Conservation (phyloP, 2,113 vertebrate species). For the Caloenas nicobarica region DNA sequence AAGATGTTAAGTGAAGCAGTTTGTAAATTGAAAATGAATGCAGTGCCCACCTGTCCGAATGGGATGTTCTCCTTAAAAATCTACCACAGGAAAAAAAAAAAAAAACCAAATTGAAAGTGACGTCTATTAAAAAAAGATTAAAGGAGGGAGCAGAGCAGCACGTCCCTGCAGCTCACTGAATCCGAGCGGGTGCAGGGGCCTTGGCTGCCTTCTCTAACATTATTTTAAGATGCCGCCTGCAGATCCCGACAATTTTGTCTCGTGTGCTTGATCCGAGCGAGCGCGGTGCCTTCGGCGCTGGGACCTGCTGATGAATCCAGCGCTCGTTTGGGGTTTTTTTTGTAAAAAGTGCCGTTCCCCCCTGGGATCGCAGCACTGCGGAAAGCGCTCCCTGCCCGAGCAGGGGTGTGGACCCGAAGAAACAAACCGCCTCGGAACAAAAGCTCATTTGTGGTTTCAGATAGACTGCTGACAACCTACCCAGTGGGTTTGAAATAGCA, state of each 20-base stretch:
- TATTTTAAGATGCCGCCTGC: neutral
- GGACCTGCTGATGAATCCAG: neutral
- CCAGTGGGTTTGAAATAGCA: neutral
- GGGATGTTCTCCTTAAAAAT: neutral
- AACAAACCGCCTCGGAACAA: neutral
- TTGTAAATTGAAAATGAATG: neutral
- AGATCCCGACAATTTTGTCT: neutral
- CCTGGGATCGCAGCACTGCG: accelerated
- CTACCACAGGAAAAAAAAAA: neutral
- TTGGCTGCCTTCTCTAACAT: neutral
- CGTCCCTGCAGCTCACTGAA: neutral
- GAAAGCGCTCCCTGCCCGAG: accelerated
- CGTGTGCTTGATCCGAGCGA: accelerated
- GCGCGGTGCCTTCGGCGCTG: neutral
- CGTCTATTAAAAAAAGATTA: accelerated
- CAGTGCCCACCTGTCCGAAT: neutral
- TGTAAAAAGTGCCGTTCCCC: neutral
- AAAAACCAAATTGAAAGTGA: neutral
- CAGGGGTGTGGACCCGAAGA: accelerated
- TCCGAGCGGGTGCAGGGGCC: neutral
- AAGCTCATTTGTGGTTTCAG: neutral
- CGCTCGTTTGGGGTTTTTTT: accelerated
- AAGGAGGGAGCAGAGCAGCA: neutral
- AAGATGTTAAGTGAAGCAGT: neutral
- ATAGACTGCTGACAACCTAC: accelerated